phyloP scores from a whole-genome alignment of 2,888 invertebrate species.

The Eledona agricola region DNA sequence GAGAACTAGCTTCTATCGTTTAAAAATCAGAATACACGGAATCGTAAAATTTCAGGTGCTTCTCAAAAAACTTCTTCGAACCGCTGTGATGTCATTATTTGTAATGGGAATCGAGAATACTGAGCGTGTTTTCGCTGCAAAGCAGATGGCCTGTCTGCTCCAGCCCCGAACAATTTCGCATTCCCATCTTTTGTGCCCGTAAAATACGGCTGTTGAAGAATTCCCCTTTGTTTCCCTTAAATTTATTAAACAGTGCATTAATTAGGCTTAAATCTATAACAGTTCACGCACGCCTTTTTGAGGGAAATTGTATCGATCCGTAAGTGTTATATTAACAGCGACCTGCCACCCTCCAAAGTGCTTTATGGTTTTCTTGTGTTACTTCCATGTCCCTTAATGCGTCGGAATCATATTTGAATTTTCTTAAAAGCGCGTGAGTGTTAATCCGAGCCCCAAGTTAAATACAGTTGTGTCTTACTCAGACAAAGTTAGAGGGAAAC shows the following conservation, averaged over 20 bases:
- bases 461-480: constrained; percentile 9
- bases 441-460: constrained; percentile 9
- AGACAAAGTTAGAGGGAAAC: constrained; percentile 16
- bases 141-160: constrained; percentile 29
- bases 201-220: constrained; percentile 22
- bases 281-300: background rate
- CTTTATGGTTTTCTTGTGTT: constrained; percentile 31
- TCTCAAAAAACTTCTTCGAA: constrained; percentile 25
- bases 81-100: constrained; percentile 31
- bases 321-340: constrained; percentile 22
- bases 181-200: constrained; percentile 17
- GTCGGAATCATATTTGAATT: background rate
- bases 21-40: constrained; percentile 8
- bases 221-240: constrained; percentile 26
- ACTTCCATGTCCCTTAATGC: constrained; percentile 22
- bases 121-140: constrained; percentile 24
- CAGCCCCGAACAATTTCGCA: constrained; percentile 15
- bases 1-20: too few species aligned
- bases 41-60: constrained; percentile 29
- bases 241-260: constrained; percentile 16
- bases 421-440: background rate
- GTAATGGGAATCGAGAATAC: constrained; percentile 33
- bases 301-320: constrained; percentile 13
- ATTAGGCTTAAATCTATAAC: constrained; percentile 10
- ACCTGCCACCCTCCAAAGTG: constrained; percentile 22